Conservation (phyloP, 2,797 vertebrate genomes). For the Notoglanidium macrostoma region DNA sequence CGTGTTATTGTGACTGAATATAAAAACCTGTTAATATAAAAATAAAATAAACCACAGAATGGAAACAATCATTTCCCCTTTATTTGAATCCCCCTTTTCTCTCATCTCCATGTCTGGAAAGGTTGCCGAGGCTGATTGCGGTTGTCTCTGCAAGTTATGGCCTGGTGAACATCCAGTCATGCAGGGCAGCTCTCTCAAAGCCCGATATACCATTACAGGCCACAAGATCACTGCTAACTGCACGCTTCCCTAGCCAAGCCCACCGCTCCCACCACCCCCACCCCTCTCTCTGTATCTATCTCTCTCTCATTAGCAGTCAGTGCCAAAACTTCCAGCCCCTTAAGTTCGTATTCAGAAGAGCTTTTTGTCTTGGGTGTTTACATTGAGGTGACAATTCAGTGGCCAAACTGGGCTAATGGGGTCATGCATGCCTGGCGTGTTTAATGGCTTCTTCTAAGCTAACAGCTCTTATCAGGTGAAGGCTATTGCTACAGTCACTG, state of each 20-base stretch:
- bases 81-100: conserved; percentile 2
- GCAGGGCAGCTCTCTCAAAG: conserved; percentile 5
- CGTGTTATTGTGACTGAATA: background rate
- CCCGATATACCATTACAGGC: conserved; percentile 5
- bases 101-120: background rate
- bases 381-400: conserved; percentile 12
- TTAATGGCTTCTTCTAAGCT: conserved; percentile 35
- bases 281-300: background rate
- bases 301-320: background rate
- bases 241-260: background rate
- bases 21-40: background rate
- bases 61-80: background rate
- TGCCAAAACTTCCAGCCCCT: conserved; percentile 11
- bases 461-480: conserved; percentile 12
- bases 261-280: background rate
- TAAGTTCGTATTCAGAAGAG: conserved; percentile 21
- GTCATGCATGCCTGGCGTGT: conserved; percentile 15
- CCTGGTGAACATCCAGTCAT: conserved; percentile 27
- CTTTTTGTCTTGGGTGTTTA: conserved; percentile 37
- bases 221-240: conserved; percentile 21
- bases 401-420: conserved; percentile 25
- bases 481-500: background rate
- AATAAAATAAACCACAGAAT: background rate
- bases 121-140: conserved; percentile 5
- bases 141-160: conserved; percentile 30